phyloP scores from a whole-genome alignment of 2,888 invertebrate genomes.

The Melieria crassipennis region DNA sequence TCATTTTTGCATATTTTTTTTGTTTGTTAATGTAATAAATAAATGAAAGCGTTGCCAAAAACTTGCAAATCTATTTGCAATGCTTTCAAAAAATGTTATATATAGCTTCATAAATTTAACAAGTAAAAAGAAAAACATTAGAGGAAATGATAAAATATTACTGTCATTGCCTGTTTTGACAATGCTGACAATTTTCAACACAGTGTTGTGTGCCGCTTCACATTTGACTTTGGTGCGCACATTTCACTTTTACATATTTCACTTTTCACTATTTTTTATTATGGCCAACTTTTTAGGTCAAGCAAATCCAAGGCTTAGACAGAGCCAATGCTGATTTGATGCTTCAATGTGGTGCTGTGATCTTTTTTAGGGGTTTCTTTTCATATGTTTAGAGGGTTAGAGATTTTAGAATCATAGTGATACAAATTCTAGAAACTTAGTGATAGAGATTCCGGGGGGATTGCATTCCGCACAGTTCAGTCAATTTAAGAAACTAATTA shows the following conservation, averaged over 20 bases:
- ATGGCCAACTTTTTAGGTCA: background rate
- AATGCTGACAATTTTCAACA: background rate
- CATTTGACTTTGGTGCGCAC: background rate
- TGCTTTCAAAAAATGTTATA: background rate
- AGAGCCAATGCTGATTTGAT: no score
- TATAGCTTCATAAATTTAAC: no score
- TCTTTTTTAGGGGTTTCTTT: no score
- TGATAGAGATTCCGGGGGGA: no score
- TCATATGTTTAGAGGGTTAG: no score
- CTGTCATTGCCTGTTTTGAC: background rate
- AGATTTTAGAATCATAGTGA: no score
- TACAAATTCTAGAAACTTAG: no score
- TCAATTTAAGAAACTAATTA: no score
- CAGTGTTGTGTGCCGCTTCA: background rate
- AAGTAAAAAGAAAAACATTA: no score
- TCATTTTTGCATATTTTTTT: background rate
- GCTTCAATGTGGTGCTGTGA: no score
- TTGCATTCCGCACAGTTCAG: no score
- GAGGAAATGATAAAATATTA: background rate
- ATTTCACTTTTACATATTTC: background rate
- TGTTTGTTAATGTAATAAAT: no score
- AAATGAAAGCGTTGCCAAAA: background rate
- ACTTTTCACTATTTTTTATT: background rate
- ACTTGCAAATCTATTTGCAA: background rate
- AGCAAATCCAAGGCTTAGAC: background rate